Evolutionary conservation across 2,797 vertebrate species (phyloP), one percentile per base, ranked within the genome.

Genomic region (Centroberyx gerrardi): DNA sequence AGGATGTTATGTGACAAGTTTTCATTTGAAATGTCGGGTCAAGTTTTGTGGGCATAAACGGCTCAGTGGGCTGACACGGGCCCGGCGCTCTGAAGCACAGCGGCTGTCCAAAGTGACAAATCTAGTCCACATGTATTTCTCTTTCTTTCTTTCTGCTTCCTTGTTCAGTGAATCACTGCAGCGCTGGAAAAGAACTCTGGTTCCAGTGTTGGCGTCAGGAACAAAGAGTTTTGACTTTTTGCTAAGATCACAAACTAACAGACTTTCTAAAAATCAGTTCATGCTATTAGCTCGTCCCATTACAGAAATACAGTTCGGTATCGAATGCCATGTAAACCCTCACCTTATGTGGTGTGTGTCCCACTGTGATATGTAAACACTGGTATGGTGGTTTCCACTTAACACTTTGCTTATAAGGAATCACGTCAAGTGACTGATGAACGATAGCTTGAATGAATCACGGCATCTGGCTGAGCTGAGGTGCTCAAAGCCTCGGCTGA

Each of bases 21-120:
- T 28, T 60, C 14, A 62, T 79, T 69, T 69, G 48, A 69, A 77
- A 58, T 51, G 27, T 12, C 53, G 33, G 51, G 48, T 71, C 38
- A 27, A 0, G n/a, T 62, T 76, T 64, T 61, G 15, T 0, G 1
- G 49, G 18, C 59, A 10, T 40, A 40, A 40, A 40, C 38, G 8
- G 38, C 38, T 40, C 38, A 12, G 38, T 3, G 8, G 8, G 10
- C 38, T 40, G 38, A 40, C 38, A 40, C 10, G 38, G 38, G 9
- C 38, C 38, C 38, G 10, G 38, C 38, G 3, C 8, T 40, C 38
- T 40, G 9, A 8, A 40, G 38, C 8, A 40, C 38, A 40, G 38
- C 10, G 2, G 38, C 38, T 40, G 38, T 10, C 38, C 38, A 61
- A 53, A 52, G 2, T 0, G 49, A 17, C 0, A 4, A 40, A 10